Conservation (phyloP, 2,113 vertebrate species). For the Chionis minor region DNA sequence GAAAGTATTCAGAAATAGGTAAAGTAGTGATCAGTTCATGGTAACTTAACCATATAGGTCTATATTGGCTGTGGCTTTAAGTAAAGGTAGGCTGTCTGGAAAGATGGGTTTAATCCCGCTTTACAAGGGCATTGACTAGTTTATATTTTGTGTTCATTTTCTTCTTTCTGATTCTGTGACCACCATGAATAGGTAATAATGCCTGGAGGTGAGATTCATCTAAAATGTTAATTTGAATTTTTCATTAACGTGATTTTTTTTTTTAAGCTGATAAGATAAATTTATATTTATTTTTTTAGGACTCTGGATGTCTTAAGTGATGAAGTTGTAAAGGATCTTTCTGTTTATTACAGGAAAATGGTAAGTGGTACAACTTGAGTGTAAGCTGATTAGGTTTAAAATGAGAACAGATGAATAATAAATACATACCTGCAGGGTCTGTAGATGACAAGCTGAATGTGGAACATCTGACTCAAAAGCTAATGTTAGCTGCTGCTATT, state of each 20-base stretch:
- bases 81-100: neutral
- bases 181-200: neutral
- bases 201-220: neutral
- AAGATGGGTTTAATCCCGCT: neutral
- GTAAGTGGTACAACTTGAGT: constrained; percentile 70
- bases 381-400: neutral
- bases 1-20: neutral
- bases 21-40: neutral
- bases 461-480: neutral
- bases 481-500: neutral
- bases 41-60: neutral
- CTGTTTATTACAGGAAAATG: constrained; percentile 88
- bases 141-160: neutral
- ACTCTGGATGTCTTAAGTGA: constrained; percentile 91
- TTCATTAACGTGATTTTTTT: neutral
- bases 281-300: constrained; percentile 69
- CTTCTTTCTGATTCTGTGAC: neutral
- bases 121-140: neutral
- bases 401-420: neutral
- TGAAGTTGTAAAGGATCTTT: constrained; percentile 89
- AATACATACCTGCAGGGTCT: neutral
- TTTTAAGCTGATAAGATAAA: neutral
- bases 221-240: neutral
- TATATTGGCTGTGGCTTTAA: neutral
- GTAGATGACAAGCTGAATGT: neutral